A percentile compares a stretch with the other conserved stretches of the same genome.
Conservation (phyloP, 2,888 invertebrate species). For the Drosophila vallismaia region DNA sequence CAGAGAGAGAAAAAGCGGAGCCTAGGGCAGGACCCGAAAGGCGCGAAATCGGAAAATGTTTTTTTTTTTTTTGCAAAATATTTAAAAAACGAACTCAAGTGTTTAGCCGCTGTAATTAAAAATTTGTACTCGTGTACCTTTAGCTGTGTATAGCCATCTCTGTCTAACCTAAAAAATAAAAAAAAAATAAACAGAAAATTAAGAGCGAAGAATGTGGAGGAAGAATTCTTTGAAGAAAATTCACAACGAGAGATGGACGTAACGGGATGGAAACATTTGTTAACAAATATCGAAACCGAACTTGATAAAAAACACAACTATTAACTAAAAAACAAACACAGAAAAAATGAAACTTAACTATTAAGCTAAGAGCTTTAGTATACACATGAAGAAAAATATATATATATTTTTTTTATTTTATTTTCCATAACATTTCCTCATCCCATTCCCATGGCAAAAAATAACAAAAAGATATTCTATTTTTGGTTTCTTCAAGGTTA, state of each 20-base stretch:
- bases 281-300: conserved; percentile 26
- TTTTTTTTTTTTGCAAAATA: not conserved
- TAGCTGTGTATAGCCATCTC: conserved; percentile 37
- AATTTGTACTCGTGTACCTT: conserved; percentile 42
- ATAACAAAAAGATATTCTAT: not conserved
- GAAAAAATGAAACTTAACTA: conserved; percentile 22
- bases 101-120: conserved; percentile 33
- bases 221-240: not conserved
- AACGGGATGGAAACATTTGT: conserved; percentile 31
- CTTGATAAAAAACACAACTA: not conserved
- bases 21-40: conserved; percentile 34
- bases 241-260: conserved; percentile 29
- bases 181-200: not conserved
- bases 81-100: conserved; percentile 3
- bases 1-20: conserved; percentile 7
- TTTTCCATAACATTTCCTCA: not conserved
- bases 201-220: not conserved
- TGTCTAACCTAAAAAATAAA: conserved; percentile 11
- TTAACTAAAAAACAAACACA: not conserved
- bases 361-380: conserved; percentile 25
- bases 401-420: not conserved
- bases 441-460: conserved; percentile 1
- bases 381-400: not conserved
- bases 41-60: conserved; percentile 20
- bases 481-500: conserved; percentile 2